A percentile compares a stretch with the other conserved stretches of the same genome.
Evolutionary conservation across 1,140 invertebrate species (phyloP).

Genomic region (Ostrea denselamellosa): DNA sequence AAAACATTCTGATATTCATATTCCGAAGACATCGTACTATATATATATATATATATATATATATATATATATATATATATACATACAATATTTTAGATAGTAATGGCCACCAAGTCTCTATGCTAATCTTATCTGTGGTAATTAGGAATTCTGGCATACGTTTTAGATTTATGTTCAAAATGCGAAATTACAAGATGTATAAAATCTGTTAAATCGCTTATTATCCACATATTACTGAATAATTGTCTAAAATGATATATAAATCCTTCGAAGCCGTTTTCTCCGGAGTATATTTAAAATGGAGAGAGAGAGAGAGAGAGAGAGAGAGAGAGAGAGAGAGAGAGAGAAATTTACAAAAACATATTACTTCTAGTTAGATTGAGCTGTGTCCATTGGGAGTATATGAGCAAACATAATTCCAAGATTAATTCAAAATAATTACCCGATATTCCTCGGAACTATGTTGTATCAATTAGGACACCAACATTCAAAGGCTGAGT

Average conservation of each 20-base stretch:
- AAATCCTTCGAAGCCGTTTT: not conserved
- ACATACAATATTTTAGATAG: no score
- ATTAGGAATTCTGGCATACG: no score
- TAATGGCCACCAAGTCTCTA: no score
- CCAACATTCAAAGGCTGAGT: not conserved
- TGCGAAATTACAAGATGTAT: not conserved
- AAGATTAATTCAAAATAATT: conserved; percentile 1
- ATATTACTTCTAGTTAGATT: not conserved
- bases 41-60: no score
- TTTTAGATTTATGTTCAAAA: no score
- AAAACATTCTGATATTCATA: no score
- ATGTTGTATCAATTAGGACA: not conserved
- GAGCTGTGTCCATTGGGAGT: not conserved
- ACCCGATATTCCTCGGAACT: not conserved
- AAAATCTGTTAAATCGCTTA: not conserved
- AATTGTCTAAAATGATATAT: not conserved
- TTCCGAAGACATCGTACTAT: no score
- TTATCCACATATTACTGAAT: conserved; percentile 16
- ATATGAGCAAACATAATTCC: not conserved
- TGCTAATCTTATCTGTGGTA: no score
- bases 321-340: not conserved
- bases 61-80: no score
- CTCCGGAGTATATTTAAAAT: not conserved
- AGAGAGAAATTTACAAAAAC: not conserved
- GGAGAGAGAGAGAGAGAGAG: not conserved